Evolutionary conservation across 2,113 vertebrate species (phyloP).

Genomic region (Plecotus auritus): DNA sequence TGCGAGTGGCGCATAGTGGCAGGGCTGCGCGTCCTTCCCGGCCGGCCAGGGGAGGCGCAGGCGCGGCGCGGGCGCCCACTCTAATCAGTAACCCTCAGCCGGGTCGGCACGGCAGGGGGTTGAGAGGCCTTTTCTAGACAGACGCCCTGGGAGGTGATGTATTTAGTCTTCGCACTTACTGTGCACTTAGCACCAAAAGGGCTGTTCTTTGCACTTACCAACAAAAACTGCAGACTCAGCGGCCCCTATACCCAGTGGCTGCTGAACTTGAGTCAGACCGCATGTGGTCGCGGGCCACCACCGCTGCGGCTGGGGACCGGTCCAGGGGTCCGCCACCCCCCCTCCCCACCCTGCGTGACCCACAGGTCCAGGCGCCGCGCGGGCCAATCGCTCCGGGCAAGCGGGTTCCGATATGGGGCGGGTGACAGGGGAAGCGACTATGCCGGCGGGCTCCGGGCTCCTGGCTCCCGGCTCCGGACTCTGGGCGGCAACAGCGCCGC

Average conservation of each 20-base stretch:
- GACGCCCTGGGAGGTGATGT: constrained; percentile 66
- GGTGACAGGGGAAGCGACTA: neutral
- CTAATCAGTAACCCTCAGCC: constrained; percentile 48
- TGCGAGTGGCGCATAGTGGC: neutral
- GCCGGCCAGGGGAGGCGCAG: fast-evolving
- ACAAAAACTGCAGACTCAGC: neutral
- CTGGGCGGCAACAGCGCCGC: neutral
- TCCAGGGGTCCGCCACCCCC: fast-evolving
- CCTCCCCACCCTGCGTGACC: neutral
- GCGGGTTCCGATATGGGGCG: neutral
- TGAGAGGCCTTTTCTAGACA: constrained; percentile 73
- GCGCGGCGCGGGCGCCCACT: neutral
- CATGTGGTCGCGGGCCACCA: neutral
- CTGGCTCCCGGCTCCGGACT: neutral
- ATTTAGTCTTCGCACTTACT: constrained; percentile 73
- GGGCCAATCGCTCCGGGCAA: fast-evolving
- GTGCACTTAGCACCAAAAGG: constrained; percentile 52
- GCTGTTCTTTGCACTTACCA: neutral
- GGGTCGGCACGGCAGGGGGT: constrained; percentile 62
- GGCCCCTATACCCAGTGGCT: neutral
- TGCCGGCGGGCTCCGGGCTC: neutral
- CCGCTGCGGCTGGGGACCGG: fast-evolving
- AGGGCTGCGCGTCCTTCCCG: fast-evolving
- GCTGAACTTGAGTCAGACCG: neutral
- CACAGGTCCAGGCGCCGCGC: fast-evolving